Evolutionary conservation across 2,888 invertebrate species (phyloP).

Genomic region (Catotricha subobsoleta): DNA sequence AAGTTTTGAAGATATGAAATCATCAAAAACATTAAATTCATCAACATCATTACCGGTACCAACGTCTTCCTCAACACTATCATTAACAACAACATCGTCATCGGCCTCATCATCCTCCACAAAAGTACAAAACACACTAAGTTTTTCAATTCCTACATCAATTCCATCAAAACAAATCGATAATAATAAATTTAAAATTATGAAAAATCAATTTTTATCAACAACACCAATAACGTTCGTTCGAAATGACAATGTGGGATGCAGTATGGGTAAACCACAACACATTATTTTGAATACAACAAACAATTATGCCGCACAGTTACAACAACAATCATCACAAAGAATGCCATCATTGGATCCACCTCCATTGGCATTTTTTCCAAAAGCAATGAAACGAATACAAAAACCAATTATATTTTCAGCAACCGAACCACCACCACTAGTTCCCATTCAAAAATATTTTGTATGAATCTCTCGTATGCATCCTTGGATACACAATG

Average conservation of each 20-base stretch:
- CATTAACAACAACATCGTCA: background rate
- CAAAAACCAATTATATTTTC: background rate
- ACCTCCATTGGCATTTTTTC: conserved; percentile 16
- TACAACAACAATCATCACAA: background rate
- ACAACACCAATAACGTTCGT: background rate
- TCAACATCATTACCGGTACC: background rate
- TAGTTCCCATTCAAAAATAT: conserved; percentile 15
- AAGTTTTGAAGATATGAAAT: conserved; percentile 1
- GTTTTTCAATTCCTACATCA: background rate
- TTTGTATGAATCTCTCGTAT: too few relatives aligned
- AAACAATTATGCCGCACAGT: conserved; percentile 2
- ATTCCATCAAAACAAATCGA: background rate
- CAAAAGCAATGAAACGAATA: conserved; percentile 5
- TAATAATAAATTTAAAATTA: background rate
- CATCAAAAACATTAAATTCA: background rate
- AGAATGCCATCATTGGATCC: conserved; percentile 14
- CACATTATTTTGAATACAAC: too few relatives aligned
- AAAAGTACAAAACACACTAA: too few relatives aligned
- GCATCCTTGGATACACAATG: too few relatives aligned
- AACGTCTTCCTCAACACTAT: background rate
- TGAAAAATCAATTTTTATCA: background rate
- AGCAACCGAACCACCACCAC: conserved; percentile 16
- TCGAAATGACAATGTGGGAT: too few relatives aligned
- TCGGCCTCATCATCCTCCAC: too few relatives aligned
- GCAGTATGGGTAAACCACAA: too few relatives aligned